Evolutionary conservation across 2,888 invertebrate species (phyloP).

Genomic region (Drosophila subquinaria): DNA sequence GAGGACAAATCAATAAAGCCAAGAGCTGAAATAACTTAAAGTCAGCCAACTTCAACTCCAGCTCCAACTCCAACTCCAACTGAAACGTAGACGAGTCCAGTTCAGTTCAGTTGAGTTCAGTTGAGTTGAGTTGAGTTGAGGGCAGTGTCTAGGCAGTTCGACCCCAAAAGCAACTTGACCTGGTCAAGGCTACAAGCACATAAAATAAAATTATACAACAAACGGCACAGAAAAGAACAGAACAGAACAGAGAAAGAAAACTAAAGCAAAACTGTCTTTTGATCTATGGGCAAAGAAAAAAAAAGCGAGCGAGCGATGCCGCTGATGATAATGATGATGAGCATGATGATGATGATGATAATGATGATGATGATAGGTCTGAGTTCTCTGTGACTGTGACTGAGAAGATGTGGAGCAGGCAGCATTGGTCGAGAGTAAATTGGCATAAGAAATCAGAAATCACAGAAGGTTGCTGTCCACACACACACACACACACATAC

Average conservation of each 20-base stretch:
- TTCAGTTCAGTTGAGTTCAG: slow-evolving; percentile 9
- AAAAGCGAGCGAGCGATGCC: slow-evolving; percentile 38
- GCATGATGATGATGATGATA: slow-evolving; percentile 46
- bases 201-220: slow-evolving; percentile 82
- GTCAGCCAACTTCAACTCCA: slow-evolving; percentile 42
- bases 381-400: slow-evolving; percentile 18
- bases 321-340: slow-evolving; percentile 36
- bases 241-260: slow-evolving; percentile 43
- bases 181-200: slow-evolving; percentile 83
- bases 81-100: slow-evolving; percentile 8
- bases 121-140: slow-evolving; percentile 13
- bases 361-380: slow-evolving; percentile 45
- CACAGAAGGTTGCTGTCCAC: slow-evolving; percentile 76
- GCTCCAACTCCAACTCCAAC: not conserved
- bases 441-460: slow-evolving; percentile 83
- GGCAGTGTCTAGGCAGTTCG: slow-evolving; percentile 53
- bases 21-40: slow-evolving; percentile 74
- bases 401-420: slow-evolving; percentile 68
- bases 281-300: slow-evolving; percentile 69
- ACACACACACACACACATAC: slow-evolving; percentile 30
- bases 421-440: slow-evolving; percentile 65
- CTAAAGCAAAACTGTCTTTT: slow-evolving; percentile 83
- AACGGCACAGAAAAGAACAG: slow-evolving; percentile 24
- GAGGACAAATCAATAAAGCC: slow-evolving; percentile 82
- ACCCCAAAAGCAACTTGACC: slow-evolving; percentile 79